These are phyloP conservation scores for Dendrocincla tyrannina DNA, from an alignment of 2,797 vertebrate species.

Conservation along the genomic window DNA sequence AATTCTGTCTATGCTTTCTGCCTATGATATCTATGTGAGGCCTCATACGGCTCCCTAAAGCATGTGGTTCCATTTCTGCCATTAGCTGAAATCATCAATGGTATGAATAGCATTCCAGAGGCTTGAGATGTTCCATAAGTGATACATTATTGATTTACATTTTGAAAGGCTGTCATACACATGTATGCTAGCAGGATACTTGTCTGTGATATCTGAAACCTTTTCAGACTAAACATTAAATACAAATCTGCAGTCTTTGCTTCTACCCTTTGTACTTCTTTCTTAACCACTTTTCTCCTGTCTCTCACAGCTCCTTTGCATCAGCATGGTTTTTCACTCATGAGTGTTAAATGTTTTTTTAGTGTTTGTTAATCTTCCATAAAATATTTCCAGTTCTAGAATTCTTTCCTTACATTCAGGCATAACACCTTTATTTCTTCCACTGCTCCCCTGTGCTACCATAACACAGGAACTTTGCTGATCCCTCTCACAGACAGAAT, in stretches of 20 bases:
- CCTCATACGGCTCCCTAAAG: background rate
- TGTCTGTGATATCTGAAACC: background rate
- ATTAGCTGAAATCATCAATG: background rate
- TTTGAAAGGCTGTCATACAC: background rate
- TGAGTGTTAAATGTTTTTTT: background rate
- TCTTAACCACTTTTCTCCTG: background rate
- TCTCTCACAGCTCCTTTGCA: background rate
- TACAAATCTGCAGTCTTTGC: background rate
- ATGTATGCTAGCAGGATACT: background rate
- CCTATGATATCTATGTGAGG: background rate
- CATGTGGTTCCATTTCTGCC: background rate
- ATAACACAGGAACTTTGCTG: background rate
- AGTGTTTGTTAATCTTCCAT: background rate
- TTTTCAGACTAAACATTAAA: background rate
- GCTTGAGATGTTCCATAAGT: background rate
- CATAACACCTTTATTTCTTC: background rate
- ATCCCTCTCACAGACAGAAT: background rate
- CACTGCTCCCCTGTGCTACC: background rate
- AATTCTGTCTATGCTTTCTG: background rate
- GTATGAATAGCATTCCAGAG: background rate
- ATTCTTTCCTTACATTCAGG: background rate
- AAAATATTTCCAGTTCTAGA: background rate
- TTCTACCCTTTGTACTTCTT: background rate
- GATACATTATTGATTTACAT: conserved; percentile 3
- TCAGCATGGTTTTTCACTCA: background rate